Evolutionary conservation across 1,140 invertebrate genomes (phyloP).

Genomic region (Homarus americanus): DNA sequence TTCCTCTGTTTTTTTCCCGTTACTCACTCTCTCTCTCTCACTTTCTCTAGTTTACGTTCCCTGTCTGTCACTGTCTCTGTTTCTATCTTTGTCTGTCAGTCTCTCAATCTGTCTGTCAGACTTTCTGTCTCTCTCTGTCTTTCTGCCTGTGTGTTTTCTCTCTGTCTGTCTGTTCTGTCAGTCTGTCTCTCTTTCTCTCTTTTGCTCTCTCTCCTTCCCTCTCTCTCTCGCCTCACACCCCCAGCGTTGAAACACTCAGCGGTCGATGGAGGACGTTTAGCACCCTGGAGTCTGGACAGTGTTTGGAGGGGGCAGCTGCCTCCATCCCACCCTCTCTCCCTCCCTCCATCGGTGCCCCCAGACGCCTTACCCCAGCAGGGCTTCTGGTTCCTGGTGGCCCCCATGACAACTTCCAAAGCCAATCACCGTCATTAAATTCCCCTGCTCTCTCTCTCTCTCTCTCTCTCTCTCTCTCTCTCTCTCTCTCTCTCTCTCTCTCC

Average conservation of each 20-base stretch:
- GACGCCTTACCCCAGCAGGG: not conserved
- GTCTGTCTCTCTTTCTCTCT: not conserved
- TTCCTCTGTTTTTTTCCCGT: not conserved
- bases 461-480: not conserved
- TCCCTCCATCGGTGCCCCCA: not conserved
- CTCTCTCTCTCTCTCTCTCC: too few species aligned
- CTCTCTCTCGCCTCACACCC: not conserved
- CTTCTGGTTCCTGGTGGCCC: too few species aligned
- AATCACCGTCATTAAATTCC: not conserved
- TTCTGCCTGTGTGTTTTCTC: too few species aligned
- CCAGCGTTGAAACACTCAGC: constrained; percentile 30
- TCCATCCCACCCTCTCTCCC: not conserved
- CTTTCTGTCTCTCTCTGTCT: not conserved
- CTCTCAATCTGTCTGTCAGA: not conserved
- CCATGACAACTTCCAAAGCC: not conserved
- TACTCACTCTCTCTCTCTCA: not conserved
- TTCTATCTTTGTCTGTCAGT: not conserved
- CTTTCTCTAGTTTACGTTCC: too few species aligned
- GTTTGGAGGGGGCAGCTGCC: constrained; percentile 18
- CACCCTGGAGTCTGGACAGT: constrained; percentile 34
- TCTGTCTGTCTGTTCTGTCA: not conserved
- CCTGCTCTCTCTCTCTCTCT: not conserved
- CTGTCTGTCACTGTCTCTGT: too few species aligned
- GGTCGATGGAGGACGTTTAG: constrained; percentile 52
- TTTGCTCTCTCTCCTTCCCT: not conserved